Base-by-base conservation (phyloP, 2,888 invertebrate genomes). In the Linnaemya tessellans region DNA sequence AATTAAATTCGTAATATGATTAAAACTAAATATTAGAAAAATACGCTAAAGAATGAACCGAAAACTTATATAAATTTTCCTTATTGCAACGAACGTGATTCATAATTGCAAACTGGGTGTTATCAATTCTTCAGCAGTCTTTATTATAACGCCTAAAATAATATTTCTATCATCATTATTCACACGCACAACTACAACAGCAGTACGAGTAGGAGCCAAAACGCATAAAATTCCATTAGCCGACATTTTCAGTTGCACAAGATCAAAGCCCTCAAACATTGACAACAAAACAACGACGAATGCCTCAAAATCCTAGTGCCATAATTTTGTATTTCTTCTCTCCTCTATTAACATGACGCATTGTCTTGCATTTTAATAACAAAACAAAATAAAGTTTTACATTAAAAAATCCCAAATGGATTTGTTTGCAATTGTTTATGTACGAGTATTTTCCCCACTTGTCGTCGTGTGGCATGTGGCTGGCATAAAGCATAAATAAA, bases 321-420 rank as follows among this genome's bases (percentile, higher is more conserved):
- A 77, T 67, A 77, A 67, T 68, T 78, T 60, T 68, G 3, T 77
- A 30, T 3, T 58, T 56, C 13, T 54, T 54, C 22, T 15, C 22
- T 49, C 25, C 22, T 3, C 38, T 20, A 35, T 20, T n/a, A 64
- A 54, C 35, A 64, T 30, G 62, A 71, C 10, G 51, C 78, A 62
- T 78, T 78, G 70, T 51, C 41, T 70, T 60, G 78, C 70, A 62
- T 70, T 70, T 70, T 43, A 54, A 70, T 58, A 58, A 35, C 15
- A 38, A 67, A 65, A 43, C 54, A 30, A 65, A 18, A 41, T 41
- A 18, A 64, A 54, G 38, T 49, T 78, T 78, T 68, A 22, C 35
- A 78, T 56, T 25, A 56, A 77, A 30, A 65, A 65, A 43, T 80
- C 67, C 80, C 80, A 74, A 74, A 74, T 80, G 80, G 13, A 60